Percentiles rank a stretch among this genome's conserved stretches.
Conservation (phyloP, 2,113 vertebrate genomes). For the Promerops cafer region DNA sequence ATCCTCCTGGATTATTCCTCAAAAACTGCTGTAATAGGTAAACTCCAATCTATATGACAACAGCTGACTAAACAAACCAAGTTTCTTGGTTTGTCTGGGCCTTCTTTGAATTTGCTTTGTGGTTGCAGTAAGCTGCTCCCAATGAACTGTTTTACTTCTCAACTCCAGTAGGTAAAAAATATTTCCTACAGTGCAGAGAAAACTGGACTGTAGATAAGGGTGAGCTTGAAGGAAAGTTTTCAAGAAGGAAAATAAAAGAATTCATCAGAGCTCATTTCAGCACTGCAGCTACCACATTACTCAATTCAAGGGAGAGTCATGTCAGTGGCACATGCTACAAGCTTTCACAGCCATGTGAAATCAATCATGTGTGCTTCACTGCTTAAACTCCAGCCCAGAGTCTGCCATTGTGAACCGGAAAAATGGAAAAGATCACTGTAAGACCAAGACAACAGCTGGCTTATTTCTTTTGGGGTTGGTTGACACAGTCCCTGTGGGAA, state of each 20-base stretch:
- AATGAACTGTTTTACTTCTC: background rate
- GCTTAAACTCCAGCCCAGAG: background rate
- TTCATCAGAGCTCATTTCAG: background rate
- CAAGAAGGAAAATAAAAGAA: background rate
- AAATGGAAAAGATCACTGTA: background rate
- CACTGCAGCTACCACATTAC: background rate
- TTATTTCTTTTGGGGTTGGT: background rate
- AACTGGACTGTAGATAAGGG: background rate
- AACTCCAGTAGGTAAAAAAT: background rate
- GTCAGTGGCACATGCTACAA: background rate
- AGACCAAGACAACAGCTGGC: background rate
- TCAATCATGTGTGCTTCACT: background rate
- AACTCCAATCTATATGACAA: background rate
- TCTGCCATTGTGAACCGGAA: background rate
- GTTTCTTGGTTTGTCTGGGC: background rate
- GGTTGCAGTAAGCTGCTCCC: background rate
- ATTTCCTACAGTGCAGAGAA: background rate
- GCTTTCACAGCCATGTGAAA: background rate
- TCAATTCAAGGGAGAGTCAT: background rate
- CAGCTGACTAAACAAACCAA: background rate
- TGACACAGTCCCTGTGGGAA: background rate
- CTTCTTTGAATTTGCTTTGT: background rate
- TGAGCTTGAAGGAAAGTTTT: background rate
- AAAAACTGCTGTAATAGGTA: background rate
- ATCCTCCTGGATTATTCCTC: background rate